Percentiles rank a stretch among this genome's conserved stretches.
These are phyloP conservation scores for Ptilonorhynchus violaceus DNA, from an alignment of 2,113 vertebrate genomes.

Conservation along the genomic window DNA sequence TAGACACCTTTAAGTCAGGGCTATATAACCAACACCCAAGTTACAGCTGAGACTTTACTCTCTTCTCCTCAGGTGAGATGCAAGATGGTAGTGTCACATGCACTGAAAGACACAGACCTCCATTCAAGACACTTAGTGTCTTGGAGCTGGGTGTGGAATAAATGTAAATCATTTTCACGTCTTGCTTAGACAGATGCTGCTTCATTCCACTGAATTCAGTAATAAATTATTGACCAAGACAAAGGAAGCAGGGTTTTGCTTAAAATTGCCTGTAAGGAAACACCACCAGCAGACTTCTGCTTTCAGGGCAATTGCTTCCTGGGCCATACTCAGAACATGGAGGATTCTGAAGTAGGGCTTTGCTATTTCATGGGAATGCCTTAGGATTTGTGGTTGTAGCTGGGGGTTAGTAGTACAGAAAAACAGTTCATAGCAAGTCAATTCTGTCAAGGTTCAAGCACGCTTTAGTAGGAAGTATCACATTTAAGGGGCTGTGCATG, in stretches of 20 bases:
- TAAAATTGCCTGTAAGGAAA: background rate
- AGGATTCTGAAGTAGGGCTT: constrained; percentile 14
- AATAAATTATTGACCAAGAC: constrained; percentile 5
- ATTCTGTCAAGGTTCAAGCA: constrained; percentile 39
- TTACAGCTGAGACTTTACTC: background rate
- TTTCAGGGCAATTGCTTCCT: constrained; percentile 16
- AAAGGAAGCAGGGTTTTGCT: constrained; percentile 23
- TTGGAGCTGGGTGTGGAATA: constrained; percentile 11
- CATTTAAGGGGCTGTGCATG: constrained; percentile 62
- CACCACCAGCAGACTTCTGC: constrained; percentile 15
- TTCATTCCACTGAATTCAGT: constrained; percentile 29
- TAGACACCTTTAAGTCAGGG: background rate
- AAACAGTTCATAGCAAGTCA: constrained; percentile 6
- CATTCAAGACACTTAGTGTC: background rate
- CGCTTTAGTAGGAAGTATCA: constrained; percentile 14
- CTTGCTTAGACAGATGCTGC: constrained; percentile 22
- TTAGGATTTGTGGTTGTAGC: constrained; percentile 6
- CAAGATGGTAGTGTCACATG: background rate
- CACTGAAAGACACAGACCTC: constrained; percentile 7
- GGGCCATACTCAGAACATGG: background rate
- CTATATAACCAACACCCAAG: background rate
- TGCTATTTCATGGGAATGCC: background rate
- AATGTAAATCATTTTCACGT: background rate
- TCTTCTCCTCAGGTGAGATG: constrained; percentile 28
- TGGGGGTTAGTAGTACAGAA: background rate